A percentile compares a stretch with the other conserved stretches of the same genome.
Conservation (phyloP, 2,888 invertebrate genomes). For the Eupithecia exiguata region DNA sequence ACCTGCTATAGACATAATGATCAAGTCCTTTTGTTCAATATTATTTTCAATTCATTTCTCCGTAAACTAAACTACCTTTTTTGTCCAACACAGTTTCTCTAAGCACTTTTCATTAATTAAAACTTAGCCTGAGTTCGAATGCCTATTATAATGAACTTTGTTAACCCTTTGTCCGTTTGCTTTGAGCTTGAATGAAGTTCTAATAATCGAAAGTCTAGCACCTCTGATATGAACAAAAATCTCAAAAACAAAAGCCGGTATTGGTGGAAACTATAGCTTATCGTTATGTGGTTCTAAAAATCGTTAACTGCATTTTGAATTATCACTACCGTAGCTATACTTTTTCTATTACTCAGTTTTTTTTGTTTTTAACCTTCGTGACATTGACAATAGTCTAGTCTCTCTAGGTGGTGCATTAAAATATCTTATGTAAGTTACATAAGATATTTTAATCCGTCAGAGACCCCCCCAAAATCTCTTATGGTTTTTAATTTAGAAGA, state of each 20-base stretch:
- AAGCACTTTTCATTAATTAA: not conserved
- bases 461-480: no score
- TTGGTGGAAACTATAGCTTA: no score
- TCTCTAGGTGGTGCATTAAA: no score
- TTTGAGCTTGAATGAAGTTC: conserved; percentile 1
- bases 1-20: conserved; percentile 33
- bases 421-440: no score
- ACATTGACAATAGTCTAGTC: no score
- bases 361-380: no score
- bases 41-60: conserved; percentile 1
- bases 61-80: not conserved
- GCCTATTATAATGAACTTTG: not conserved
- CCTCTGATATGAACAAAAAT: not conserved
- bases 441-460: no score
- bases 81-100: not conserved
- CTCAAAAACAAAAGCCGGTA: not conserved
- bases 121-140: not conserved
- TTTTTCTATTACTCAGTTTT: no score
- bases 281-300: no score
- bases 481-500: no score
- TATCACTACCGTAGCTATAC: no score
- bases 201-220: not conserved
- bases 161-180: not conserved
- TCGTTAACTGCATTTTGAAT: no score
- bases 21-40: conserved; percentile 34